These are phyloP conservation scores for Theropithecus gelada DNA, from an alignment of 2,113 vertebrate species.

Conservation along the genomic window DNA sequence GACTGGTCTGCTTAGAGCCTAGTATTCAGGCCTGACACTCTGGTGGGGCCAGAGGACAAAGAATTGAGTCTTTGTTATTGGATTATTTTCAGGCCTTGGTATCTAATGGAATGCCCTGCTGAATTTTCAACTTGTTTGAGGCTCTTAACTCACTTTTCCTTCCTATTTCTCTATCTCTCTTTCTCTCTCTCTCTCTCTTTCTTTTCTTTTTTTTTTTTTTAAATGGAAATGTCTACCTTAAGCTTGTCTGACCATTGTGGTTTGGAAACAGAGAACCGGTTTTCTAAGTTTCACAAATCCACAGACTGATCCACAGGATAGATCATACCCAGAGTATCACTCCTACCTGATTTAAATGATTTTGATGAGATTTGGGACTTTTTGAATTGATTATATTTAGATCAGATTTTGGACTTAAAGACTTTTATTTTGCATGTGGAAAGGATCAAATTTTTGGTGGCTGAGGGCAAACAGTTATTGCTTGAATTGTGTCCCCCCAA, in stretches of 20 bases:
- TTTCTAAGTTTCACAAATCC: neutral
- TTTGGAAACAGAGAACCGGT: neutral
- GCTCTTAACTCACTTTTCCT: neutral
- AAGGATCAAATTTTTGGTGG: neutral
- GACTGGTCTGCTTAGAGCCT: neutral
- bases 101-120: neutral
- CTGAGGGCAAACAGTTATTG: neutral
- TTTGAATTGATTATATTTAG: neutral
- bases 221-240: neutral
- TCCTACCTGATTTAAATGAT: neutral
- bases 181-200: neutral
- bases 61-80: neutral
- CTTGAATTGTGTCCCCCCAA: neutral
- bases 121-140: neutral
- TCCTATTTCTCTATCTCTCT: neutral
- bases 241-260: neutral
- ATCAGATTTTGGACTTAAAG: neutral
- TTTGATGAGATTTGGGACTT: neutral
- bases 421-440: neutral
- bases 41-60: neutral
- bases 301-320: neutral
- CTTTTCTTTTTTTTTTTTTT: neutral
- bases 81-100: neutral
- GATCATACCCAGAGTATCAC: neutral
- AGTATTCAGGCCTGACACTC: neutral